Evolutionary conservation across 2,113 vertebrate species (phyloP).

Genomic region (Pollachius pollachius): DNA sequence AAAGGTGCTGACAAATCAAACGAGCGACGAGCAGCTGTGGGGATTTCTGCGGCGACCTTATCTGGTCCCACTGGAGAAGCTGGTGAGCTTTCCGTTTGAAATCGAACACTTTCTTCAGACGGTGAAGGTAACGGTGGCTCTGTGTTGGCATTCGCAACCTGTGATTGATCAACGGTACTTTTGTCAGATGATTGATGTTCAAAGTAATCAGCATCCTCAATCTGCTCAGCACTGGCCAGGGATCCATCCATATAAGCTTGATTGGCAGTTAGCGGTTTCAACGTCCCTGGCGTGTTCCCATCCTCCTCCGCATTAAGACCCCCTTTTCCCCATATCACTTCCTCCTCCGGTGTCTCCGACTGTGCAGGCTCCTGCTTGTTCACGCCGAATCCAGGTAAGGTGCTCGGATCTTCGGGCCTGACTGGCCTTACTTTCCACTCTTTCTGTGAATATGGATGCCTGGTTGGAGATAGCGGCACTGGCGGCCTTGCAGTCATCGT

Average conservation of each 20-base stretch:
- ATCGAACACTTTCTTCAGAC: slow-evolving; percentile 20
- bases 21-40: slow-evolving; percentile 20
- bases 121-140: slow-evolving; percentile 10
- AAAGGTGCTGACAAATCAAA: slow-evolving; percentile 1
- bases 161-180: slow-evolving; percentile 7
- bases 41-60: slow-evolving; percentile 21
- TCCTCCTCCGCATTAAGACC: slow-evolving; percentile 10
- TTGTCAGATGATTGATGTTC: slow-evolving; percentile 10
- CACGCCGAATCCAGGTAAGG: background rate
- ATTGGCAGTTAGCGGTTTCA: slow-evolving; percentile 12
- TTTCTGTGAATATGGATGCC: slow-evolving; percentile 23
- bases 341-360: background rate
- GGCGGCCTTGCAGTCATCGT: slow-evolving; percentile 21
- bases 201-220: background rate
- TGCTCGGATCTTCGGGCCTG: slow-evolving; percentile 26
- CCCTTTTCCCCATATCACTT: slow-evolving; percentile 15
- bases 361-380: no score
- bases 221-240: slow-evolving; percentile 2
- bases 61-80: slow-evolving; percentile 9
- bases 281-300: slow-evolving; percentile 22
- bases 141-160: slow-evolving; percentile 20
- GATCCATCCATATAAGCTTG: no score
- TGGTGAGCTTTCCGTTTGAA: slow-evolving; percentile 18
- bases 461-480: slow-evolving; percentile 16
- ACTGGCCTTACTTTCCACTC: slow-evolving; percentile 2